Base-by-base conservation (phyloP, 2,888 invertebrate species). In the Opisthograptis luteolata region DNA sequence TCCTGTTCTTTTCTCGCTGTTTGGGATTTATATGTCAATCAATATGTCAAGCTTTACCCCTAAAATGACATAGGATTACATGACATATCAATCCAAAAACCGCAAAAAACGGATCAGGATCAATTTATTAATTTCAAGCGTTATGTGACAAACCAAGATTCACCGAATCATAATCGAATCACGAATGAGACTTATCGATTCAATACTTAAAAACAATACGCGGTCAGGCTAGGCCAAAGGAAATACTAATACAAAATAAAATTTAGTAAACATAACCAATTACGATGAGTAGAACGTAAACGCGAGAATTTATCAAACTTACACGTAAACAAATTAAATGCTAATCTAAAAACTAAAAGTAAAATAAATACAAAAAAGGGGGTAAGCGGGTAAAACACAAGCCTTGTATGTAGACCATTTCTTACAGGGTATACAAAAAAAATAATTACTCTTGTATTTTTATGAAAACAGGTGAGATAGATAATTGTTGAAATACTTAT, bases 231-330 rank as follows among this genome's bases (percentile, higher is more conserved):
- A 15, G n/a, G 44, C 44, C 53, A 54, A 46, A 43, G 44, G 55
- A 34, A 53, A 66, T 53, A 63, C 62, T 39, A 53, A 60, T 58
- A 66, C 55, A 68, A n/a, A 59, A 73, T 75, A 79, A 73, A 77
- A 76, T 75, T 74, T 77, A 51, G 60, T 62, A 75, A 79, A 79
- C 73, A 67, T 67, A 70, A 71, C 68, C 62, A 20, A 32, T 49
- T 64, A 58, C 56, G 52, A 62, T 47, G 52, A 58, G 59, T 62
- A 54, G 56, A 64, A 37, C 20, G 15, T 14, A 51, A 53, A 58
- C 53, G 59, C 55, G 46, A 55, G 40, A 62, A 62, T 65, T 55
- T 65, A 59, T 48, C 34, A 54, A 36, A 19, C 35, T 48, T 35
- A 48, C 20, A 3, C 24, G 34, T 14, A 40, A 35, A 37, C 9